phyloP scores from a whole-genome alignment of 2,797 vertebrate genomes.

The Lithobates pipiens region DNA sequence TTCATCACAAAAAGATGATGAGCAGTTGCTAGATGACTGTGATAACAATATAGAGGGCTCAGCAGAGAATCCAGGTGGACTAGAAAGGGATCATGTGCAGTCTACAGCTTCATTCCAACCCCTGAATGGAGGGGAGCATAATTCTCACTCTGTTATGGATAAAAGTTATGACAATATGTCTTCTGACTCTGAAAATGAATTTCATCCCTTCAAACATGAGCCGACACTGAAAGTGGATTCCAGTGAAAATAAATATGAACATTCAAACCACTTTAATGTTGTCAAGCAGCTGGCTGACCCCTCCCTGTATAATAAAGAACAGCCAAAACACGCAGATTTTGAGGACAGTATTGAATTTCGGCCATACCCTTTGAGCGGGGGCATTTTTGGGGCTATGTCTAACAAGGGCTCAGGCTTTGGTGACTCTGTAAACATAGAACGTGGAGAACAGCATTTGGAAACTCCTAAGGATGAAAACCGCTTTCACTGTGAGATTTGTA shows the following conservation, averaged over 20 bases:
- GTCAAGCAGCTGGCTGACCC: conserved; percentile 71
- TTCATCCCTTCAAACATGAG: conserved; percentile 69
- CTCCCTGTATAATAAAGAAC: conserved; percentile 69
- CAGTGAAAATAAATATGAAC: conserved; percentile 66
- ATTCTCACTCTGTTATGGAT: conserved; percentile 70
- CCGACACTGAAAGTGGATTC: conserved; percentile 67
- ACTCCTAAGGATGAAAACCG: conserved; percentile 78
- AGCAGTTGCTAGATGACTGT: conserved; percentile 73
- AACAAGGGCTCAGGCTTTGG: conserved; percentile 70
- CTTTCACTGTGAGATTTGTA: conserved; percentile 92
- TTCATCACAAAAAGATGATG: conserved; percentile 69
- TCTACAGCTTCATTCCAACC: conserved; percentile 70
- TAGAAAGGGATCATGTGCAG: conserved; percentile 65
- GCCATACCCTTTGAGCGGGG: conserved; percentile 76
- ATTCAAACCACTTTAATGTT: conserved; percentile 68
- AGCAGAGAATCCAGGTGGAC: conserved; percentile 64
- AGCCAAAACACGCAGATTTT: conserved; percentile 71
- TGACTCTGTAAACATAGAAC: conserved; percentile 76
- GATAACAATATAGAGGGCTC: conserved; percentile 64
- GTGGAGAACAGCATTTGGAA: conserved; percentile 70
- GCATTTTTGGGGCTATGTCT: conserved; percentile 72
- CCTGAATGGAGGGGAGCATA: conserved; percentile 70
- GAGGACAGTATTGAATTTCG: conserved; percentile 77
- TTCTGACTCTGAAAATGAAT: conserved; percentile 72
- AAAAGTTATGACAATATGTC: conserved; percentile 65